phyloP scores from a whole-genome alignment of 2,113 vertebrate genomes.

The Spea multiplicata region DNA sequence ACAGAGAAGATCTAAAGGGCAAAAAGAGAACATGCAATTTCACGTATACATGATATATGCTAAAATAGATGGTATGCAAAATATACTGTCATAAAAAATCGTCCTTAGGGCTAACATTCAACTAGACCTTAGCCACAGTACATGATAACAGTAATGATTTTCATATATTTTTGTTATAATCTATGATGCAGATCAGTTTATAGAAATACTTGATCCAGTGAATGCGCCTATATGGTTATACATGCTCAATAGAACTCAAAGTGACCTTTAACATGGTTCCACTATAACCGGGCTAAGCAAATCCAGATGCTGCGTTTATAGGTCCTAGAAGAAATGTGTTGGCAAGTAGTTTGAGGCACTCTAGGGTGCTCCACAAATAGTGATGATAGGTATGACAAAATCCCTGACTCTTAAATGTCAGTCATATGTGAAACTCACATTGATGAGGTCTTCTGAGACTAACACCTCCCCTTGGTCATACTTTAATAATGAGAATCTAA shows the following conservation, averaged over 20 bases:
- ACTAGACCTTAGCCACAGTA: too few species aligned
- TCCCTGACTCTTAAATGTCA: constrained; percentile 26
- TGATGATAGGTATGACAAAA: constrained; percentile 44
- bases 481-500: constrained; percentile 13
- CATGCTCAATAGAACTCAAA: neutral
- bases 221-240: constrained; percentile 5
- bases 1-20: too few species aligned
- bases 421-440: constrained; percentile 23
- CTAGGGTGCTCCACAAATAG: constrained; percentile 14
- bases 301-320: constrained; percentile 26
- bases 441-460: constrained; percentile 27
- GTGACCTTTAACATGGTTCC: neutral
- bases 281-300: neutral
- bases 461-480: constrained; percentile 16
- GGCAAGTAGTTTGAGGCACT: constrained; percentile 15
- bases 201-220: too few species aligned
- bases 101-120: too few species aligned
- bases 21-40: too few species aligned
- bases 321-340: constrained; percentile 6
- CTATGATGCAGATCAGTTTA: too few species aligned
- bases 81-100: too few species aligned
- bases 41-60: too few species aligned
- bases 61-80: too few species aligned
- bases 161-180: too few species aligned
- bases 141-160: too few species aligned